Percentiles rank a stretch among this genome's conserved stretches.
Evolutionary conservation across 1,140 invertebrate species (phyloP).

Genomic region (Ephestia elutella): DNA sequence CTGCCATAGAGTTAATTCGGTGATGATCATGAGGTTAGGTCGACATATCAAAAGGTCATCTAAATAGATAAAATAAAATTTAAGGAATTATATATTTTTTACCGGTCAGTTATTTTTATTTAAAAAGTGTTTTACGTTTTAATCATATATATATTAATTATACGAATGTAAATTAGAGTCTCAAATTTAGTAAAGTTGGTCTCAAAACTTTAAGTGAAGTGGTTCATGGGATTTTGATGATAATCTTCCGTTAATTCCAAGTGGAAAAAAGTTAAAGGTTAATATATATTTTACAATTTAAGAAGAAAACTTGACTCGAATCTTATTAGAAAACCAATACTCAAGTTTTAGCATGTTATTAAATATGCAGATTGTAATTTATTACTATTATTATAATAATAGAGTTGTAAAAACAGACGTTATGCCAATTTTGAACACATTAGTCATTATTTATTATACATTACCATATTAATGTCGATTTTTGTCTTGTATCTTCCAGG

Average conservation of each 20-base stretch:
- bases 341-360: not conserved
- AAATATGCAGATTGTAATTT: not conserved
- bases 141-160: too few species aligned
- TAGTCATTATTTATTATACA: not conserved
- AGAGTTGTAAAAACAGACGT: not conserved
- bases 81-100: too few species aligned
- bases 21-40: too few species aligned
- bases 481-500: not conserved
- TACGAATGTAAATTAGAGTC: too few species aligned
- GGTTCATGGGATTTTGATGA: not conserved
- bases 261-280: not conserved
- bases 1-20: too few species aligned
- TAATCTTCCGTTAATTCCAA: not conserved
- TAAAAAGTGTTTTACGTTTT: too few species aligned
- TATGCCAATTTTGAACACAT: slow-evolving; percentile 1
- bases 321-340: not conserved
- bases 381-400: not conserved
- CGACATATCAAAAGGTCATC: too few species aligned
- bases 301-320: not conserved
- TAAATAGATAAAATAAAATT: too few species aligned
- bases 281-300: not conserved
- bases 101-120: too few species aligned
- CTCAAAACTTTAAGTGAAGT: too few species aligned
- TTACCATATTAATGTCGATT: not conserved
- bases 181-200: too few species aligned